These are phyloP conservation scores for Phalanger gymnotis DNA, from an alignment of 2,797 vertebrate species.

Conservation along the genomic window DNA sequence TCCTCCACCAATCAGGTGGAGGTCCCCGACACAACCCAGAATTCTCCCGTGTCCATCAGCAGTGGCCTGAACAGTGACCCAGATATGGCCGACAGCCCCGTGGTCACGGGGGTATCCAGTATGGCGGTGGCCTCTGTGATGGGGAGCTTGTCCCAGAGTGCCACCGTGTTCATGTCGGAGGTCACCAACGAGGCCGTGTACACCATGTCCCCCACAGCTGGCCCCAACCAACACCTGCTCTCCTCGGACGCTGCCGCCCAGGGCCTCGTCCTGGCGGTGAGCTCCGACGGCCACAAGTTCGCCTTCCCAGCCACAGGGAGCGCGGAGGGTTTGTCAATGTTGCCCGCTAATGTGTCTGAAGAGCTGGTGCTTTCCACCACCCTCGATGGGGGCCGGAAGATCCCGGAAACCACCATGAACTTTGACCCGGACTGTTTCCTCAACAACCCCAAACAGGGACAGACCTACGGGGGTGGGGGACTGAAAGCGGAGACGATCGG, in stretches of 20 bases:
- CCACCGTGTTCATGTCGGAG: slow-evolving; percentile 98
- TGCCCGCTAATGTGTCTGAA: slow-evolving; percentile 94
- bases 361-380: slow-evolving; percentile 98
- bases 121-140: slow-evolving; percentile 96
- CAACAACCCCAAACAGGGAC: slow-evolving; percentile 99
- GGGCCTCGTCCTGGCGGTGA: slow-evolving; percentile 94
- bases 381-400: slow-evolving; percentile 94
- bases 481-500: slow-evolving; percentile 93
- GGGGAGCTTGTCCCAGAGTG: slow-evolving; percentile 95
- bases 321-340: slow-evolving; percentile 93
- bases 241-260: slow-evolving; percentile 93
- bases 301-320: slow-evolving; percentile 92
- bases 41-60: slow-evolving; percentile 99
- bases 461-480: slow-evolving; percentile 97
- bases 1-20: slow-evolving; percentile 99
- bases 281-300: slow-evolving; percentile 97
- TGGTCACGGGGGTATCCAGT: slow-evolving; percentile 95
- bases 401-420: slow-evolving; percentile 97
- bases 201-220: slow-evolving; percentile 96
- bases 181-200: slow-evolving; percentile 97
- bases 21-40: slow-evolving; percentile 99
- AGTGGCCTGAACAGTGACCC: slow-evolving; percentile 98
- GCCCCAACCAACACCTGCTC: slow-evolving; percentile 96
- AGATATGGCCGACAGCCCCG: slow-evolving; percentile 97
- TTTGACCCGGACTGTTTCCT: slow-evolving; percentile 99